phyloP scores from a whole-genome alignment of 2,797 vertebrate genomes.

The Rhabdomys pumilio region DNA sequence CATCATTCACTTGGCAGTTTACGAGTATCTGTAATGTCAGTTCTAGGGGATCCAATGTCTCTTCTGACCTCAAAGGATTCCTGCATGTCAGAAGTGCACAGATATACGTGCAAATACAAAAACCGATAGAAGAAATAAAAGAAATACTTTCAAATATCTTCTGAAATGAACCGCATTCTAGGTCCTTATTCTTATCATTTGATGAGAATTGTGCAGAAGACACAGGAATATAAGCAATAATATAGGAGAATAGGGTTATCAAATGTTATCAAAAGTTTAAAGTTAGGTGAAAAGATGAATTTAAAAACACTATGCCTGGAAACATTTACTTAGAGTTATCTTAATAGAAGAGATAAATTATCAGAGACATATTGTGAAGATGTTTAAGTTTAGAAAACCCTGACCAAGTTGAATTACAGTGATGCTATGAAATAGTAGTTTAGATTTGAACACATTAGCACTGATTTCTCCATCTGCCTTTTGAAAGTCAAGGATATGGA shows the following conservation, averaged over 20 bases:
- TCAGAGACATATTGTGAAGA: background rate
- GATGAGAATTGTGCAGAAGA: background rate
- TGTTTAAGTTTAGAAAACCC: background rate
- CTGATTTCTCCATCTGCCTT: background rate
- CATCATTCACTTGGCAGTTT: background rate
- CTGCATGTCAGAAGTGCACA: background rate
- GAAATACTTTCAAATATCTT: background rate
- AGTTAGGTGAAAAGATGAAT: background rate
- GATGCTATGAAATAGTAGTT: background rate
- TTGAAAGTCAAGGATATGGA: constrained; percentile 20
- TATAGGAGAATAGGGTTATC: background rate
- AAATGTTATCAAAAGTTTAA: background rate
- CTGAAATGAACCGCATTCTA: background rate
- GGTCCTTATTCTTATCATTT: background rate
- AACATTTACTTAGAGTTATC: background rate
- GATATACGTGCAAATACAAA: background rate
- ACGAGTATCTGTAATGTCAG: background rate
- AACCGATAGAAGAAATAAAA: background rate
- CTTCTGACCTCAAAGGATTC: background rate
- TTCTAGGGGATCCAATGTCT: background rate
- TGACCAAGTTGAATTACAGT: background rate
- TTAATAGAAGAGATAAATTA: constrained; percentile 42
- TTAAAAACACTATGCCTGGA: constrained; percentile 5
- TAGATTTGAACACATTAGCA: background rate
- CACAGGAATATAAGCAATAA: background rate